phyloP scores from a whole-genome alignment of 2,888 invertebrate genomes.

The Parnassius glacialis region DNA sequence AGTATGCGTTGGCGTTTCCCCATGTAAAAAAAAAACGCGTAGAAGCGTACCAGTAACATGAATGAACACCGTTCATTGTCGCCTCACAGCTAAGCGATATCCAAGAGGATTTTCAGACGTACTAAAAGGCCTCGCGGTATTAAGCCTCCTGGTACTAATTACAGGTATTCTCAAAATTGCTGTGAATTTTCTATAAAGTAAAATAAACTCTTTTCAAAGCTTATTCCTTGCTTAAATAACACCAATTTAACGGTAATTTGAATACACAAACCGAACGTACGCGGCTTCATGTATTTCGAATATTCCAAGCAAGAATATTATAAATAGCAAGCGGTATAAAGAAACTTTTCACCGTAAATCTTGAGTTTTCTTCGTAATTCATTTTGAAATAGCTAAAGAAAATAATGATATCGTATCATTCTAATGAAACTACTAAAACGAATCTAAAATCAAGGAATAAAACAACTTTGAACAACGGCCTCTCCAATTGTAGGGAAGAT shows the following conservation, averaged over 20 bases:
- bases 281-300: constrained; percentile 24
- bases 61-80: too few relatives aligned
- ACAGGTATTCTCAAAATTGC: too few relatives aligned
- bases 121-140: too few relatives aligned
- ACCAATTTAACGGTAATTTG: constrained; percentile 24
- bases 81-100: too few relatives aligned
- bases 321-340: constrained; percentile 20
- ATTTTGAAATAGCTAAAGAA: constrained; percentile 15
- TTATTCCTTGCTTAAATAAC: constrained; percentile 23
- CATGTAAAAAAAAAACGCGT: too few relatives aligned
- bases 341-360: constrained; percentile 21
- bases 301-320: constrained; percentile 9
- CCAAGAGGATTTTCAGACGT: too few relatives aligned
- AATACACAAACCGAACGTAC: constrained; percentile 24
- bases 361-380: constrained; percentile 17
- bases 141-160: too few relatives aligned
- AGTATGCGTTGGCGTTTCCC: too few relatives aligned
- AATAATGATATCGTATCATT: constrained; percentile 21
- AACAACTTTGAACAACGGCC: too few relatives aligned
- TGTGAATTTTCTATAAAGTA: neutral
- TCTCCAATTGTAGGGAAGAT: too few relatives aligned
- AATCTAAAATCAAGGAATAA: too few relatives aligned
- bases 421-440: constrained; percentile 6
- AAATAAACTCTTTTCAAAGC: constrained; percentile 11
- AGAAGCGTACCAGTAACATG: too few relatives aligned